Conservation (phyloP, 1,140 invertebrate species). For the Cydia splendana region DNA sequence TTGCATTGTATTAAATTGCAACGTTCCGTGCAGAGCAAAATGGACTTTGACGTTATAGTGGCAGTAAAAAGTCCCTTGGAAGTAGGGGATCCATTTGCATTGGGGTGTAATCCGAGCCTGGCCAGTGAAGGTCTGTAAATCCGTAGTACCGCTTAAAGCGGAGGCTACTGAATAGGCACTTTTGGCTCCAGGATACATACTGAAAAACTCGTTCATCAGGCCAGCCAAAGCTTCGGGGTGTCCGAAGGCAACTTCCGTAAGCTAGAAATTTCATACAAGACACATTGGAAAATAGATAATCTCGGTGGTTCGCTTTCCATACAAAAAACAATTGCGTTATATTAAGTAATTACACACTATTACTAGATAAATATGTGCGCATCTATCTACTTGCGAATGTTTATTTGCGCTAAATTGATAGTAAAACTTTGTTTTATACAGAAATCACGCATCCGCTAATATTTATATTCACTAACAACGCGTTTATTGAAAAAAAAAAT, state of each 20-base stretch:
- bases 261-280: constrained; percentile 42
- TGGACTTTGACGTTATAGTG: constrained; percentile 63
- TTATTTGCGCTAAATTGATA: no score
- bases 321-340: no score
- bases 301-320: no score
- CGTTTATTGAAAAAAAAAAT: no score
- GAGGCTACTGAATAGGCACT: constrained; percentile 62
- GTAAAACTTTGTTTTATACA: no score
- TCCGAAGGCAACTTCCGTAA: constrained; percentile 65
- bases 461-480: no score
- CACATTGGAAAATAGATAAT: no score
- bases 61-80: constrained; percentile 66
- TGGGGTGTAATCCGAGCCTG: constrained; percentile 44
- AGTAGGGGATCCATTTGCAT: constrained; percentile 68
- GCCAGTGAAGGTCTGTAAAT: constrained; percentile 55
- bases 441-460: no score
- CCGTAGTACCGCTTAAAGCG: constrained; percentile 55
- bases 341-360: no score
- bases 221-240: constrained; percentile 56
- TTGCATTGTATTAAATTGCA: constrained; percentile 47
- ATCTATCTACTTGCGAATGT: no score
- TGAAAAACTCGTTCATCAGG: constrained; percentile 71
- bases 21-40: constrained; percentile 58
- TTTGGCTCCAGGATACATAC: constrained; percentile 58
- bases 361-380: no score